Base-by-base conservation (phyloP, 1,140 invertebrate species). In the Conus betulinus region DNA sequence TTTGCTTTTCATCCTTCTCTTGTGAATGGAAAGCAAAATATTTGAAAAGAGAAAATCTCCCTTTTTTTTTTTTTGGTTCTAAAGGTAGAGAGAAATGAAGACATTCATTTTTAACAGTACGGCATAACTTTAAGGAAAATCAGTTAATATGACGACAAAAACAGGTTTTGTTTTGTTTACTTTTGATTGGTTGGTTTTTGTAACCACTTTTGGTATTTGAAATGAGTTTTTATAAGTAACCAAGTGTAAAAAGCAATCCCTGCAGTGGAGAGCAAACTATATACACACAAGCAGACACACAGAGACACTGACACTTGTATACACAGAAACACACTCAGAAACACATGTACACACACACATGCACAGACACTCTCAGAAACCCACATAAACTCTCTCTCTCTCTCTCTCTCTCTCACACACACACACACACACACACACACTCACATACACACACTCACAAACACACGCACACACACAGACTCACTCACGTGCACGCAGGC, bases 341-440 rank as follows among this genome's bases (percentile, higher is more conserved):
- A 15, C 57, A 60, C 57, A 60, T 60, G 57, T 8, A 60, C 57
- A 60, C 57, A 60, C 57, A 60, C 57, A 60, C 57, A 60, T 4
- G 4, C 57, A 60, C 57, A 60, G 1, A 60, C 57, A 60, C 57
- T 2, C 57, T 2, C 39, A 87, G 6, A 87, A 0, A 79, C 23
- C 0, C 39, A 79, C 27, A 79, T 1, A 87, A n/a, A n/a, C n/a
- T n/a, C n/a, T n/a, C n/a, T n/a, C n/a, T n/a, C n/a, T n/a, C n/a
- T n/a, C n/a, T n/a, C n/a, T n/a, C n/a, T n/a, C 51, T 57, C 39
- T 67, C 71, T 3, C 39, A 79, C 57, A 87, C 51, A 55, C 71
- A 86, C 71, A 76, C 67, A 76, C 20, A 71, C 71, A 87, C 63
- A 20, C 51, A 76, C n/a, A 5, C 63, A 60, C 63, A 76, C 63